phyloP scores from a whole-genome alignment of 2,797 vertebrate species.

The Megaceryle alcyon region DNA sequence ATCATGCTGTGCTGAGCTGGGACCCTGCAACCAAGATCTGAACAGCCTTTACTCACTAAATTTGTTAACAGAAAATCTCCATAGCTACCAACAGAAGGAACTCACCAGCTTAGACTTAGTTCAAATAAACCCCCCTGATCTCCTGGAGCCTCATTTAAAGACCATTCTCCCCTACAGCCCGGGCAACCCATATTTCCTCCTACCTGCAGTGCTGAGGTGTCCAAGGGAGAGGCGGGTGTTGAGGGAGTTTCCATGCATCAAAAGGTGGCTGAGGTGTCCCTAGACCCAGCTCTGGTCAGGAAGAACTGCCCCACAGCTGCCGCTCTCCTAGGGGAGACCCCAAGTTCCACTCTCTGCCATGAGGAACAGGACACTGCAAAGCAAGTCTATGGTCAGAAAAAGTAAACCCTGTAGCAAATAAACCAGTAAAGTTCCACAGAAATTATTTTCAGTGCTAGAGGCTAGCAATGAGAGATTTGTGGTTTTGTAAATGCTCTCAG shows the following conservation, averaged over 20 bases:
- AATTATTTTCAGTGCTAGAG: background rate
- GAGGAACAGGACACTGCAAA: background rate
- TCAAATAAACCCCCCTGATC: background rate
- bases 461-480: background rate
- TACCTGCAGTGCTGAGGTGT: background rate
- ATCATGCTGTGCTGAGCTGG: background rate
- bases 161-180: background rate
- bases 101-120: background rate
- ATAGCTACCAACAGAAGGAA: background rate
- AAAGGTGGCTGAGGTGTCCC: background rate
- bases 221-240: background rate
- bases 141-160: background rate
- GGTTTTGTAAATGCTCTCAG: background rate
- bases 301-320: background rate
- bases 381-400: background rate
- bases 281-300: background rate
- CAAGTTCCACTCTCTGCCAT: fast-evolving
- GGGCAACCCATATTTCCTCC: background rate
- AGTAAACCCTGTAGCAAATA: background rate
- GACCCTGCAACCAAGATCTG: background rate
- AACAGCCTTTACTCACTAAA: background rate
- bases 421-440: background rate
- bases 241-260: background rate
- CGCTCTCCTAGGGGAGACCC: background rate
- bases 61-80: background rate